These are phyloP conservation scores for Drosophila quadrilineata DNA, from an alignment of 1,140 invertebrate genomes.

Conservation along the genomic window DNA sequence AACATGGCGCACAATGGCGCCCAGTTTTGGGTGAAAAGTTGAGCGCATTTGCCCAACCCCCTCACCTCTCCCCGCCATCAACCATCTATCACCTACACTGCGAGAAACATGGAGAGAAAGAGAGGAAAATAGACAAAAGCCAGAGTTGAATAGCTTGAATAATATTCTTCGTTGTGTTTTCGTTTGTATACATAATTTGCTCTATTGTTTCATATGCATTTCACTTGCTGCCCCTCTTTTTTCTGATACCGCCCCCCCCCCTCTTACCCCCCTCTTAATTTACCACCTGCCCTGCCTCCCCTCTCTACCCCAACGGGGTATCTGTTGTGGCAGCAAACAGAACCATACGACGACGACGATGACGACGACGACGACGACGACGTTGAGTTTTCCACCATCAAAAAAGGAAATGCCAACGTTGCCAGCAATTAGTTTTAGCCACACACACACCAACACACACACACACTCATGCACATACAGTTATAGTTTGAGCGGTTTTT, in stretches of 20 bases:
- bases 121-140: conserved; percentile 34
- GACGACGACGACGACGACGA: too few species aligned
- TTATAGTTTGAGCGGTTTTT: conserved; percentile 17
- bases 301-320: too few species aligned
- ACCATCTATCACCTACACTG: too few species aligned
- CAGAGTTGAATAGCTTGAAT: conserved; percentile 17
- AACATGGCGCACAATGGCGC: conserved; percentile 42
- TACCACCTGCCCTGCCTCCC: too few species aligned
- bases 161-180: too few species aligned
- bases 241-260: too few species aligned
- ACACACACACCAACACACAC: conserved; percentile 14
- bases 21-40: conserved; percentile 48
- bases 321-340: too few species aligned
- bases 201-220: conserved; percentile 48
- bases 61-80: too few species aligned
- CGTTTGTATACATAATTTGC: conserved; percentile 28
- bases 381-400: conserved; percentile 30
- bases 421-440: conserved; percentile 42
- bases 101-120: too few species aligned
- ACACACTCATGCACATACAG: background rate
- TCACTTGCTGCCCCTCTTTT: conserved; percentile 6
- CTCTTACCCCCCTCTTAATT: too few species aligned
- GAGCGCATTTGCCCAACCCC: conserved; percentile 31
- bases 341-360: too few species aligned
- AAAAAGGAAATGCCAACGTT: conserved; percentile 35